Base-by-base conservation (phyloP, 2,888 invertebrate species). In the Ochropleura leucogaster region DNA sequence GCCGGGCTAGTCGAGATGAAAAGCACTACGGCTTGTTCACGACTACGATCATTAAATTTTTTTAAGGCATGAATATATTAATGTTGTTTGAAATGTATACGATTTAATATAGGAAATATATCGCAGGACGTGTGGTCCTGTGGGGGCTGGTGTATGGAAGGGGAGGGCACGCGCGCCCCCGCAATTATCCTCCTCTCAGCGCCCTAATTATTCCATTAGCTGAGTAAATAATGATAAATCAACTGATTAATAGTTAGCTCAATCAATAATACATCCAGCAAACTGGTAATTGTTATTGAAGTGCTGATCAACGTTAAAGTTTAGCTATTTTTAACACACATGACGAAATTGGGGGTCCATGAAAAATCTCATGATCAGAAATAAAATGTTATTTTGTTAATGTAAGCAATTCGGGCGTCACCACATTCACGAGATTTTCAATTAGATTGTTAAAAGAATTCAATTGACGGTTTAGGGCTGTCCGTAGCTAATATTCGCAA, bases 171-270 rank as follows among this genome's bases (percentile, higher is more conserved):
- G 66, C 80, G 80, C 86, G 72, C 87, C 90, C 85, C 85, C 87
- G 87, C 90, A 92, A 93, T 94, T 93, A 93, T 91, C 91, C 91
- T 85, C 88, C 91, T 88, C 90, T 84, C 88, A 86, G 80, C 89
- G 87, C 86, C 88, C 91, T 94, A 94, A 95, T 95, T 95, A 94
- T 94, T 94, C 93, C 92, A 94, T 95, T 94, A 95, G 91, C 92
- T 94, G 94, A 90, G 89, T 92, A 94, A 95, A 95, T 95, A 95
- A 92, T 92, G 92, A 94, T 94, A 94, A 93, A 93, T 91, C 90
- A 89, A 85, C 90, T 90, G 89, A 92, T 93, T 93, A 93, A 92
- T 91, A 88, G 89, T 88, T 79, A 76, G 70, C 67, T 76, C 68
- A 81, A 79, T 77, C 79, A 79, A 81, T 80, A 75, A 70, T 74